These are phyloP conservation scores for Phyllotreta cruciferae DNA, from an alignment of 2,888 invertebrate species.

Conservation along the genomic window DNA sequence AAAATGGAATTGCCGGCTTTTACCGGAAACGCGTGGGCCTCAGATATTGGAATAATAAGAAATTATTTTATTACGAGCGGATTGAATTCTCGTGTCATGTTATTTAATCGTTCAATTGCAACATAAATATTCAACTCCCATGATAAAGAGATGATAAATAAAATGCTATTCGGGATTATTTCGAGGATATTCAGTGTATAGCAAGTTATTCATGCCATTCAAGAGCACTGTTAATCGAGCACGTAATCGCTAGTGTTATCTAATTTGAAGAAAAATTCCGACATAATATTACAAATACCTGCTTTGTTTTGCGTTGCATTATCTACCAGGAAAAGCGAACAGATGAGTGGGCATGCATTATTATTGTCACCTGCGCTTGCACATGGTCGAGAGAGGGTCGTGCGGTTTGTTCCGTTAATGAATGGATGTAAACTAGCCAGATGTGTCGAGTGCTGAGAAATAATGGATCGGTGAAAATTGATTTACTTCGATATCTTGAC, in stretches of 20 bases:
- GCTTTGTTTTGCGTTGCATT: neutral
- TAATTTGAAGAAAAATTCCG: too few relatives aligned
- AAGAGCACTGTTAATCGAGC: too few relatives aligned
- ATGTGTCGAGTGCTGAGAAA: constrained; percentile 1
- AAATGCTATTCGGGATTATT: too few relatives aligned
- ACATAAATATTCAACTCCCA: too few relatives aligned
- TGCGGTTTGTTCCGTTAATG: constrained; percentile 9
- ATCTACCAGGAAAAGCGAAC: constrained; percentile 12
- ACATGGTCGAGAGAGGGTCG: constrained; percentile 4
- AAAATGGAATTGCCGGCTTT: constrained; percentile 35
- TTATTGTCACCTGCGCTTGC: constrained; percentile 14
- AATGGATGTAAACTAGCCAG: constrained; percentile 7
- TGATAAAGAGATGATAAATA: too few relatives aligned
- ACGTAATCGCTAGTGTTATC: too few relatives aligned
- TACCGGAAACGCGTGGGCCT: constrained; percentile 45
- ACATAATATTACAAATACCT: too few relatives aligned
- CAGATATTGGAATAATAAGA: constrained; percentile 5
- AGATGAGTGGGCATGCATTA: constrained; percentile 13
- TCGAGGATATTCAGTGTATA: too few relatives aligned
- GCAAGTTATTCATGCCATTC: too few relatives aligned
- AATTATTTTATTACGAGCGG: neutral
- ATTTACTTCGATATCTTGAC: neutral
- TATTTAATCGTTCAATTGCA: too few relatives aligned
- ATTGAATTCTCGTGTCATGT: constrained; percentile 11
- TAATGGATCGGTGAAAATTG: constrained; percentile 1